Conservation (phyloP, 2,797 vertebrate species). For the Gouania willdenowi region DNA sequence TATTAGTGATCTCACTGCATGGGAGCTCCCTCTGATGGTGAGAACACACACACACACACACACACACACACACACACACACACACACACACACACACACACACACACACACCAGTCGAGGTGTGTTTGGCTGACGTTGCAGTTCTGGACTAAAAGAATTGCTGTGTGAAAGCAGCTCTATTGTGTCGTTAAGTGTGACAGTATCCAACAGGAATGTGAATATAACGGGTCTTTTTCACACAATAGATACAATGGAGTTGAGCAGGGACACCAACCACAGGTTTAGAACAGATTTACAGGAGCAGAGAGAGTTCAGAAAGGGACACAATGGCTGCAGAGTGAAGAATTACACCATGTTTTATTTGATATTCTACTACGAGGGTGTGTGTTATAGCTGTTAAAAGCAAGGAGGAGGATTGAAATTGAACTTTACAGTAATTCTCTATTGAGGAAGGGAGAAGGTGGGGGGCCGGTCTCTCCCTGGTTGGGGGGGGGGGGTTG, state of each 20-base stretch:
- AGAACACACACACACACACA: conserved; percentile 11
- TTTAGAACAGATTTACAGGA: conserved; percentile 40
- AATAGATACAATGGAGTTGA: conserved; percentile 55
- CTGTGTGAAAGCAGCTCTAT: conserved; percentile 65
- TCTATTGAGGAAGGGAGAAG: too few relatives aligned
- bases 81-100: conserved; percentile 14
- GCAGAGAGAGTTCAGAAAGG: too few relatives aligned
- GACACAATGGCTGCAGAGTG: too few relatives aligned
- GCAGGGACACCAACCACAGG: conserved; percentile 32
- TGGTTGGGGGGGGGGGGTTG: too few relatives aligned
- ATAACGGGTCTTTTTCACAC: conserved; percentile 53
- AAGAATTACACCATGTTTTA: too few relatives aligned
- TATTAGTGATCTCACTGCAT: conserved; percentile 14
- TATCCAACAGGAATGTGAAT: conserved; percentile 69
- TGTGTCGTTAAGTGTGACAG: conserved; percentile 62
- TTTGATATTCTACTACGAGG: too few relatives aligned
- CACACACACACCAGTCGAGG: conserved; percentile 18
- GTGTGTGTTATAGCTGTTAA: too few relatives aligned
- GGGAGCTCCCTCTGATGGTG: conserved; percentile 54
- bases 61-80: conserved; percentile 12
- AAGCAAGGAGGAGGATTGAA: too few relatives aligned
- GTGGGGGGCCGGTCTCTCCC: too few relatives aligned
- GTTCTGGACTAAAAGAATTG: conserved; percentile 63
- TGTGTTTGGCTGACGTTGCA: conserved; percentile 68
- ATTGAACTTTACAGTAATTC: too few relatives aligned